Conservation (phyloP, 2,888 invertebrate species). For the Tenthredo livida region DNA sequence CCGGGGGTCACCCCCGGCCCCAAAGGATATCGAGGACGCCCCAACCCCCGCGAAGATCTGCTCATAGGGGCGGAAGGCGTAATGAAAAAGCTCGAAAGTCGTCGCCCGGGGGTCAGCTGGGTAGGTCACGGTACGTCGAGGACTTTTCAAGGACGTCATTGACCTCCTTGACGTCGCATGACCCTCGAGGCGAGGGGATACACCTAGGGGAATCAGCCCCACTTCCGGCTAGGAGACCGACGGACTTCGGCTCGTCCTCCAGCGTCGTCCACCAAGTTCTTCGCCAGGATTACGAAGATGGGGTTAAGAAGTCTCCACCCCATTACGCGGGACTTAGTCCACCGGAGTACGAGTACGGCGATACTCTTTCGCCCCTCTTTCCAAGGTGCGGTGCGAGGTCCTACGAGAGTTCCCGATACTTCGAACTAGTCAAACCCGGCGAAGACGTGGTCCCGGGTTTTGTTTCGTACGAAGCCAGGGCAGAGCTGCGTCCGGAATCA, state of each 20-base stretch:
- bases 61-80: slow-evolving; percentile 16
- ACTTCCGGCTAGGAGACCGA: slow-evolving; percentile 24
- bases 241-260: slow-evolving; percentile 32
- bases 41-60: slow-evolving; percentile 66
- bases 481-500: slow-evolving; percentile 49
- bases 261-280: slow-evolving; percentile 25
- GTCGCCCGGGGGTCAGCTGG: slow-evolving; percentile 59
- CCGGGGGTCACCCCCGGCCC: slow-evolving; percentile 56
- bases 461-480: slow-evolving; percentile 56
- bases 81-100: slow-evolving; percentile 56
- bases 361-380: slow-evolving; percentile 62
- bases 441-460: slow-evolving; percentile 58
- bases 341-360: slow-evolving; percentile 60
- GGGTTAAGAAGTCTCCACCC: slow-evolving; percentile 54
- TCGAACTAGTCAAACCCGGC: slow-evolving; percentile 10
- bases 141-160: slow-evolving; percentile 58
- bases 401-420: slow-evolving; percentile 52
- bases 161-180: slow-evolving; percentile 39
- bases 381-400: slow-evolving; percentile 59
- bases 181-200: slow-evolving; percentile 9
- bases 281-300: slow-evolving; percentile 30
- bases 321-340: slow-evolving; percentile 60
- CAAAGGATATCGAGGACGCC: slow-evolving; percentile 67
- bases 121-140: slow-evolving; percentile 60
- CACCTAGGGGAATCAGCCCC: slow-evolving; percentile 13